Evolutionary conservation across 2,113 vertebrate species (phyloP).

Genomic region (Rhinopomastus cyanomelas): DNA sequence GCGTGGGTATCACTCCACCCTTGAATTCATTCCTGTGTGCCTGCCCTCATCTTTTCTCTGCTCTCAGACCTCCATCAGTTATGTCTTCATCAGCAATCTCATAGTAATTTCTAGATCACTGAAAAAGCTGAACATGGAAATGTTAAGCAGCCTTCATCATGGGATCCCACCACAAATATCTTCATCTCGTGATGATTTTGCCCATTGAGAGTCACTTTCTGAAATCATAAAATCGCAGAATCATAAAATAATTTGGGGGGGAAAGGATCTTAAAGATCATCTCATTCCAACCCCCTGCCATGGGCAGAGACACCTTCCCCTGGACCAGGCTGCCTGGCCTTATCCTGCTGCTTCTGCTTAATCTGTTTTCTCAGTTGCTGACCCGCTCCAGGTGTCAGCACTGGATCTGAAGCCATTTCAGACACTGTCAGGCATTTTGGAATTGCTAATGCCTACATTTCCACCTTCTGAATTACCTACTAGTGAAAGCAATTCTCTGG

Average conservation of each 20-base stretch:
- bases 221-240: background rate
- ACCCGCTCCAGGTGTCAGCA: background rate
- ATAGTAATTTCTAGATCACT: background rate
- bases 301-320: background rate
- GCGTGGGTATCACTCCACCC: background rate
- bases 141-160: background rate
- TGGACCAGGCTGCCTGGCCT: background rate
- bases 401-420: background rate
- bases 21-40: background rate
- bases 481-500: conserved; percentile 14
- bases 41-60: background rate
- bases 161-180: background rate
- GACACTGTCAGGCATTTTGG: background rate
- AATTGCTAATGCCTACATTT: background rate
- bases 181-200: background rate
- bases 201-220: background rate
- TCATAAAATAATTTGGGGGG: background rate
- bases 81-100: background rate
- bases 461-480: background rate
- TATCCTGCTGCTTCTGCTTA: background rate
- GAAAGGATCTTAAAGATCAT: background rate
- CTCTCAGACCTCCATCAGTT: background rate
- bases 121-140: background rate
- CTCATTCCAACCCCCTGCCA: background rate
- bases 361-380: background rate